Evolutionary conservation across 92 coral and sea anemone species (phyloP).

Genomic region (Ricordea florida): DNA sequence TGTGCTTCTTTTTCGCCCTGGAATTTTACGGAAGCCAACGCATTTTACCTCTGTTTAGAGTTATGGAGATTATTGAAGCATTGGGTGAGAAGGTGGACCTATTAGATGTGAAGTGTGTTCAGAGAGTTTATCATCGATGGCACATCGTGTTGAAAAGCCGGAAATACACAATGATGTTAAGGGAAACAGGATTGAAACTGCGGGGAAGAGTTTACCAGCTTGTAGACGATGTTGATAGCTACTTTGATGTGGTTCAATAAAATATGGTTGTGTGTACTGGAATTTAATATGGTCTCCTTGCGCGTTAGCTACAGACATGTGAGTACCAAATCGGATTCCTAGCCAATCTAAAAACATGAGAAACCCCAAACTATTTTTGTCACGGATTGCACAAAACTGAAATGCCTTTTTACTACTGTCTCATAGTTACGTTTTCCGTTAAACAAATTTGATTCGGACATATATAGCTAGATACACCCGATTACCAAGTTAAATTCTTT

Average conservation of each 20-base stretch:
- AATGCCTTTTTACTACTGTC: too few species aligned
- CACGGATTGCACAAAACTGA: too few species aligned
- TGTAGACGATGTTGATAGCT: slow-evolving; percentile 71
- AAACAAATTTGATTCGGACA: too few species aligned
- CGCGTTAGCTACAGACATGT: too few species aligned
- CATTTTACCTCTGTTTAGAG: slow-evolving; percentile 75
- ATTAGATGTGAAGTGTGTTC: slow-evolving; percentile 86
- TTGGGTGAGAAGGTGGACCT: slow-evolving; percentile 63
- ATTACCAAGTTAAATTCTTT: too few species aligned
- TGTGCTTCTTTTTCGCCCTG: slow-evolving; percentile 85
- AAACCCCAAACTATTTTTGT: too few species aligned
- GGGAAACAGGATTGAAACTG: slow-evolving; percentile 61
- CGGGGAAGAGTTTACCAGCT: slow-evolving; percentile 82
- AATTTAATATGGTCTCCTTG: too few species aligned
- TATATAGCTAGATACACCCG: too few species aligned
- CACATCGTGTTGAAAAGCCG: slow-evolving; percentile 86
- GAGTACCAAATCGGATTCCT: too few species aligned
- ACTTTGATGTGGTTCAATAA: slow-evolving; percentile 62
- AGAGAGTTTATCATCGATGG: slow-evolving; percentile 76
- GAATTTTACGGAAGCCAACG: slow-evolving; percentile 74
- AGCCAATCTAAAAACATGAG: too few species aligned
- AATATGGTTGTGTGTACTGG: too few species aligned
- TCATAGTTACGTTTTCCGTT: too few species aligned
- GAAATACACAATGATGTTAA: slow-evolving; percentile 35
- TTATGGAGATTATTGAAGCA: slow-evolving; percentile 86